Base-by-base conservation (phyloP, 2,113 vertebrate genomes). In the Coregonus clupeaformis region DNA sequence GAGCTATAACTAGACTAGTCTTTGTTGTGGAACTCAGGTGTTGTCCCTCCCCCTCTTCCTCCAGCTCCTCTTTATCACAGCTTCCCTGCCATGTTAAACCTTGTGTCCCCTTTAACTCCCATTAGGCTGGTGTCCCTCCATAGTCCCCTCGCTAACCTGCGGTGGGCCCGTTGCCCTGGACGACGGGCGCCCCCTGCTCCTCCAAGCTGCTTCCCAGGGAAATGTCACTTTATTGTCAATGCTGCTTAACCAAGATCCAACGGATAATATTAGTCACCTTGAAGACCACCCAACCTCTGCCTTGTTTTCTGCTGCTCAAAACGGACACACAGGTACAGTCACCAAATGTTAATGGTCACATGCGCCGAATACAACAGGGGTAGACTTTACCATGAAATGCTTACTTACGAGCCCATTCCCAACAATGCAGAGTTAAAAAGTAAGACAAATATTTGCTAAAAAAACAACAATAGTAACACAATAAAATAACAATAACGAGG, bases 181-280 rank as follows among this genome's bases (percentile, higher is more conserved):
- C 95, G 94, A 95, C 95, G 96, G 96, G 96, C 92, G 91, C 94
- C 96, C 95, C 95, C 95, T 96, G 95, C 96, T 98, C 94, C 96
- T 98, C 94, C 97, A 97, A 96, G 97, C 96, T 98, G 97, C 97
- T 96, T 95, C 96, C 98, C 98, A 99, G 97, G 97, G 96, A 98
- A 98, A 98, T 94, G 97, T 97, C 97, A 98, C 97, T 98, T 98
- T 98, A 98, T 96, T 98, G 95, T 98, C 96, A 95, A 97, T 97
- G 98, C 97, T 98, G 98, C 98, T 99, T 97, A 96, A 97, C 95
- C 97, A 95, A 95, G 95, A 96, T 95, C 94, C 92, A 94, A 91
- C 93, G 92, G 92, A 94, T 92, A 93, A 95, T 88, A 90, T 94
- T 90, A 92, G 93, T 92, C 92, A 94, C 87, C 93, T 90, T 47